Conservation (phyloP, 2,888 invertebrate genomes). For the Cabera pusaria region DNA sequence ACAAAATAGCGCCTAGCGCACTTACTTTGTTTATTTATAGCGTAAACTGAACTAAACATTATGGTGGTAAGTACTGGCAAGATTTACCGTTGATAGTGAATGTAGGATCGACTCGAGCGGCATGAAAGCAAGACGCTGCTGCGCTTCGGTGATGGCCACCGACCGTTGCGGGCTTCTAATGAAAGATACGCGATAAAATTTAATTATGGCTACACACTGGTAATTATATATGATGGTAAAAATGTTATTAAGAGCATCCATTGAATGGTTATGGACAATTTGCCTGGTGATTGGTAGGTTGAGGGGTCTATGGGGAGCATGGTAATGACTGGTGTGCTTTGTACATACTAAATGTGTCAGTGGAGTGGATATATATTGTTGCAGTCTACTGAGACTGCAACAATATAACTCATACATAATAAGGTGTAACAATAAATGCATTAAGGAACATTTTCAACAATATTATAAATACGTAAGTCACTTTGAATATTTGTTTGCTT, state of each 20-base stretch:
- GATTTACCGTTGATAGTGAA: conserved; percentile 62
- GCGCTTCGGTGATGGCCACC: conserved; percentile 56
- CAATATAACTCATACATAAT: no score
- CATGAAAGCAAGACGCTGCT: conserved; percentile 65
- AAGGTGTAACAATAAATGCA: no score
- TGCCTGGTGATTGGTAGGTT: conserved; percentile 32
- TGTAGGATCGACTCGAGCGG: conserved; percentile 34
- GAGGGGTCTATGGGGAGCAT: no score
- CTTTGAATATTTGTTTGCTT: no score
- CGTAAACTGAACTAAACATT: conserved; percentile 52
- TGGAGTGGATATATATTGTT: no score
- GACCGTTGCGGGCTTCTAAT: conserved; percentile 57
- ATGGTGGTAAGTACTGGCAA: conserved; percentile 50
- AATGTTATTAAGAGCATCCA: conserved; percentile 47
- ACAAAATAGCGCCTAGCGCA: conserved; percentile 9
- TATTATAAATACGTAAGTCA: no score
- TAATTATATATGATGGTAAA: conserved; percentile 38
- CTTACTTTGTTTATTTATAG: conserved; percentile 23
- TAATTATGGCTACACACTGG: conserved; percentile 64
- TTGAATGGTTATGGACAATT: conserved; percentile 60
- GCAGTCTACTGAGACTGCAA: no score
- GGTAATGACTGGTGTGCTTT: no score
- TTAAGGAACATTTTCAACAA: no score
- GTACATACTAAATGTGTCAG: no score
- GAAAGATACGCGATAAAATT: conserved; percentile 67